Evolutionary conservation across 53 echinoderm and acorn worm genomes (phyloP), one percentile per base, ranked within the genome.

Genomic region (Apostichopus leukothele): DNA sequence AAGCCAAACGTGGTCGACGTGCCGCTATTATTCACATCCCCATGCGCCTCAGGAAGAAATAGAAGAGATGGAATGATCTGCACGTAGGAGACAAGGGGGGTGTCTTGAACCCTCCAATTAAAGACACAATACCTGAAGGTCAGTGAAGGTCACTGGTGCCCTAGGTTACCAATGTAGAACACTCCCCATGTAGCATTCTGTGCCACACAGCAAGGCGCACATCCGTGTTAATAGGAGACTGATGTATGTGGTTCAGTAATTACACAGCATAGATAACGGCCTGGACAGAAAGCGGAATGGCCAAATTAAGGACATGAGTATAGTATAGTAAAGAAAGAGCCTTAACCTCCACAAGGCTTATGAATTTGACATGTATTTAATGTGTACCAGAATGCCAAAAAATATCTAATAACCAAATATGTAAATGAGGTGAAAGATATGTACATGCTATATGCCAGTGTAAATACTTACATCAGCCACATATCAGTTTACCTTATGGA

Each of bases 101-200:
- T 51, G 85, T 67, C 66, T 60, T 85, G 71, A 85, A 59, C 85
- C 85, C 26, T 60, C 63, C 85, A 85, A 85, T 85, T 85, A 85
- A n/a, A 67, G 63, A 50, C 50, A 85, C 85, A 85, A 85, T 85
- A 60, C 67, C 22, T 67, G 85, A 85, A 85, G 85, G 85, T 85
- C 85, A 85, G 63, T 85, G 66, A 67, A 81, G 81, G 81, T 81
- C 81, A 81, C 55, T 25, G 23, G 22, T 85, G 85, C 66, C 66
- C 67, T 66, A 67, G 67, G 85, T 50, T 13, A 85, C 39, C 25
- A 23, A 84, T 79, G 79, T 55, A 59, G 55, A 81, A 51, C 85
- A 85, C 67, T 85, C 85, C 85, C 63, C 66, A 66, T 85, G 85
- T 85, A 85, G 85, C 63, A 18, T 39, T 60, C 39, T 85, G 50